phyloP scores from a whole-genome alignment of 64 coral and sea anemone genomes.

The Porites lutea region DNA sequence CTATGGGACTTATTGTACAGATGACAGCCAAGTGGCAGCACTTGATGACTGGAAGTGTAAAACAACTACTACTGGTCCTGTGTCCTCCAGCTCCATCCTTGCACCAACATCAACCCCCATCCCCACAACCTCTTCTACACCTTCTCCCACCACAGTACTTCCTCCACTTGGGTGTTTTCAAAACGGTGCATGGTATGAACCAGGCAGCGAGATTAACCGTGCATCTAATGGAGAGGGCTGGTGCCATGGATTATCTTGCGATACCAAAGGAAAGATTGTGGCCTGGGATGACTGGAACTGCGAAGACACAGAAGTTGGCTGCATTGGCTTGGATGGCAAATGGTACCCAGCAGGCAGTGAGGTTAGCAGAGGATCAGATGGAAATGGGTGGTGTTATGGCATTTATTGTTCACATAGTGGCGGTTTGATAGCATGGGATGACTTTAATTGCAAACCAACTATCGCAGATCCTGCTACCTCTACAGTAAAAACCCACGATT shows the following conservation, averaged over 20 bases:
- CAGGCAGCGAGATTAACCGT: conserved; percentile 33
- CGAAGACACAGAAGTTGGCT: no score
- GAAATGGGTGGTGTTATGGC: conserved; percentile 73
- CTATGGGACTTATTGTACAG: conserved; percentile 20
- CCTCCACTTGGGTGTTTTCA: neutral
- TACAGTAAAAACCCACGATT: no score
- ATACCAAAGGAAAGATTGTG: neutral
- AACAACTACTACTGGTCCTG: neutral
- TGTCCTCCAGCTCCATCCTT: no score
- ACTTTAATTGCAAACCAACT: conserved; percentile 56
- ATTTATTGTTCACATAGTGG: conserved; percentile 48
- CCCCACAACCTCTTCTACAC: neutral
- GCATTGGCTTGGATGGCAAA: neutral
- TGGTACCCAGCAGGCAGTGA: conserved; percentile 59
- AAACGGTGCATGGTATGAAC: conserved; percentile 23
- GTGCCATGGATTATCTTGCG: neutral
- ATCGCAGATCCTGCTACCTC: neutral
- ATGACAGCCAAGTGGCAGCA: neutral
- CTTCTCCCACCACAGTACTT: neutral
- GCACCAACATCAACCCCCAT: neutral
- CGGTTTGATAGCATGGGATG: conserved; percentile 46
- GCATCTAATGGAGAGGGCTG: neutral
- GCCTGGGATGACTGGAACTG: conserved; percentile 33
- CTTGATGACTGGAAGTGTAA: conserved; percentile 20
- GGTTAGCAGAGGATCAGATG: conserved; percentile 50